Evolutionary conservation across 2,113 vertebrate species (phyloP), one percentile per base, ranked within the genome.

Genomic region (Campylorhamphus procurvoides): DNA sequence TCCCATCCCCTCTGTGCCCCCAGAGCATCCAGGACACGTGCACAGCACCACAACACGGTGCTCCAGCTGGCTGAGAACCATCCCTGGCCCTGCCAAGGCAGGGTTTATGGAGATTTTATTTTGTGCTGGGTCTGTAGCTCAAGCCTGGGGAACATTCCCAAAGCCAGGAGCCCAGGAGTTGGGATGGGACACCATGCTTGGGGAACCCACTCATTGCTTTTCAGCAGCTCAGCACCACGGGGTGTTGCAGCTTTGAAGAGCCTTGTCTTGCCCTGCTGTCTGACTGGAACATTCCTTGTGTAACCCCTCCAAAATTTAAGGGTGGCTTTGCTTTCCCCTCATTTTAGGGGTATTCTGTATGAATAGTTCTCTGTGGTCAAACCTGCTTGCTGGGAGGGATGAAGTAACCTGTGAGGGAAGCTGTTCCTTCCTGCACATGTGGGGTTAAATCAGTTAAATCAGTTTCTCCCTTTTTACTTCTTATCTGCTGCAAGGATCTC

Each of bases 101-200:
- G 1, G 3, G 78, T 62, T 63, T 9, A 37, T 20, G 3, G 4
- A 74, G 74, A 29, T 71, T 64, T 92, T 49, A 7, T 31, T 67
- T 29, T 24, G 10, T 8, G 29, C 19, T 18, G 42, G 12, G 60
- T 50, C 40, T 0, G 0, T 52, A 14, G 31, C 29, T 68, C 47
- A 52, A 56, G 28, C 52, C 64, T 28, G 31, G 31, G 3, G 20
- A 16, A 25, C 10, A 9, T 58, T 42, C 39, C 25, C 18, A 46
- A 50, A 18, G 6, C 3, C 31, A 15, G 56, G 18, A 44, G 29
- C n/a, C 29, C 15, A 3, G 0, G 3, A 2, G 27, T 1, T 20
- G 50, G 39, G 46, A 74, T 40, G 59, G n/a, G 29, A 47, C 14
- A 12, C 1, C 1, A 4, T 6, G 18, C 28, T 46, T 8, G 4